Percentiles rank a stretch among this genome's conserved stretches.
Conservation (phyloP, 2,888 invertebrate genomes). For the Dryobotodes eremita region DNA sequence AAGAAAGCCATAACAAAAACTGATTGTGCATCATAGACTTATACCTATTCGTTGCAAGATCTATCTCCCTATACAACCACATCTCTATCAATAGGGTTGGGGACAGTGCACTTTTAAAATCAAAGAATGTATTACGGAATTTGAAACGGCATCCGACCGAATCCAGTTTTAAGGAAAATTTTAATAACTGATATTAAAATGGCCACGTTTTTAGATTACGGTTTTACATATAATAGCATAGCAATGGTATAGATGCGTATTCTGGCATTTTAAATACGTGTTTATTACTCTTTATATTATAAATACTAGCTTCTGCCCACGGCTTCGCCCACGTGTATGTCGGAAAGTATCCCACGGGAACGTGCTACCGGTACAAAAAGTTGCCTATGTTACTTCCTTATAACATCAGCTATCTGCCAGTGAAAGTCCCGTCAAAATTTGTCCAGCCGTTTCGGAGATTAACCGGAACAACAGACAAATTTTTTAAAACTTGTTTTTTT, state of each 20-base stretch:
- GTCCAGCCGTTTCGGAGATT: too few relatives aligned
- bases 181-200: constrained; percentile 20
- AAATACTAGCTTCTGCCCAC: too few relatives aligned
- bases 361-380: too few relatives aligned
- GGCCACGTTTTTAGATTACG: constrained; percentile 3
- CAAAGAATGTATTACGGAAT: neutral
- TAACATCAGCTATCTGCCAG: too few relatives aligned
- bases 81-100: neutral
- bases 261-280: neutral
- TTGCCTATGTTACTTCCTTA: too few relatives aligned
- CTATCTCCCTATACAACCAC: neutral
- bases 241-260: neutral
- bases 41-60: neutral
- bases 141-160: neutral
- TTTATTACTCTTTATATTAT: neutral
- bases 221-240: neutral
- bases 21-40: neutral
- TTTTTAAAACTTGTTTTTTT: too few relatives aligned
- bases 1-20: neutral
- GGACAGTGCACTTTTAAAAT: neutral
- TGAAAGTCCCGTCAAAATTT: too few relatives aligned
- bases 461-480: too few relatives aligned
- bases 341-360: too few relatives aligned
- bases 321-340: too few relatives aligned
- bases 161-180: constrained; percentile 1